Conservation (phyloP, 1,140 invertebrate species). For the Globodera ellingtonae region DNA sequence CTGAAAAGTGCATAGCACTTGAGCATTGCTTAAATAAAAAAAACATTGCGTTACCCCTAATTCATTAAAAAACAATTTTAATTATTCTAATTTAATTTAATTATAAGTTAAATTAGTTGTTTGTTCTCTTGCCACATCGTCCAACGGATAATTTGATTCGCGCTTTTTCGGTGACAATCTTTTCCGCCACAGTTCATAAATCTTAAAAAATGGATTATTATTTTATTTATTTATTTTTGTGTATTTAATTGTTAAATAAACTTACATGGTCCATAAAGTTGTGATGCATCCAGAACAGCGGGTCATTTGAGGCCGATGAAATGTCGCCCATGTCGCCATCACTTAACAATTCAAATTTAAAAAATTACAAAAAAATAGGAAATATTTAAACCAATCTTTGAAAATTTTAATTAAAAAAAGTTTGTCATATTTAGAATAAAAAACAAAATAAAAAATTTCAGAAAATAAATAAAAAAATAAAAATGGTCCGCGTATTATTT, state of each 20-base stretch:
- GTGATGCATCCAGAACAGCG: constrained; percentile 60
- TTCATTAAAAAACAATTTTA: no score
- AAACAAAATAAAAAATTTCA: no score
- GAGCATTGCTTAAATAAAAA: constrained; percentile 41
- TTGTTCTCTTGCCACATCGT: neutral
- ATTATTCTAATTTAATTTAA: no score
- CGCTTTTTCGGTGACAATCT: neutral
- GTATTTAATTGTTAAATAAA: neutral
- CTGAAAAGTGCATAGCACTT: constrained; percentile 61
- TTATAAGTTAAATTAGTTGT: neutral
- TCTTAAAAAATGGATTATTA: neutral
- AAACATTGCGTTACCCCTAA: neutral
- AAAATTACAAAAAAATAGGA: neutral
- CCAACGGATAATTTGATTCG: constrained; percentile 23
- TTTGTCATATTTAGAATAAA: no score
- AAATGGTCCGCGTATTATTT: no score
- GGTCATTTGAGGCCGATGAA: constrained; percentile 39
- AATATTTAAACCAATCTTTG: no score
- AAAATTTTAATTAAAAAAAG: no score
- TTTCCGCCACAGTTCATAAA: constrained; percentile 6
- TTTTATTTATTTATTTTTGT: neutral
- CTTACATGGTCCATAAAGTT: constrained; percentile 65
- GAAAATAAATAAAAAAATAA: no score
- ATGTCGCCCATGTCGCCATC: constrained; percentile 52
- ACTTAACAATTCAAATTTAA: neutral